Conservation (phyloP, 2,888 invertebrate species). For the Orthonevra nobilis region DNA sequence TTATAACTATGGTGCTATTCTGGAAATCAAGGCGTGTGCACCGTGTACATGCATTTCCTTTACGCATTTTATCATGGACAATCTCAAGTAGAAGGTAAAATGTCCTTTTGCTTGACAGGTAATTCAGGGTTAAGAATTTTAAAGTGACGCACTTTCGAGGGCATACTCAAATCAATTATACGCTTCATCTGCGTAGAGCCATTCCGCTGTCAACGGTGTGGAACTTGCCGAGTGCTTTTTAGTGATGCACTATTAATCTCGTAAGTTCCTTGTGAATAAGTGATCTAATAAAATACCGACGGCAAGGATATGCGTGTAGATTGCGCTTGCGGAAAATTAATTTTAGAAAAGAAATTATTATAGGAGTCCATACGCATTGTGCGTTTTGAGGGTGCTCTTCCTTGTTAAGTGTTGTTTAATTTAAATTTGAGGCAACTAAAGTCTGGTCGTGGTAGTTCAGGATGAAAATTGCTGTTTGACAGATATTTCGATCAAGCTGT, state of each 20-base stretch:
- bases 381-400: too few relatives aligned
- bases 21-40: not conserved
- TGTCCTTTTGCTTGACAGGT: not conserved
- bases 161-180: not conserved
- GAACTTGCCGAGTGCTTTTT: constrained; percentile 6
- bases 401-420: too few relatives aligned
- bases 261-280: constrained; percentile 16
- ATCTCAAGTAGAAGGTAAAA: too few relatives aligned
- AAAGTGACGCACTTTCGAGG: not conserved
- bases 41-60: constrained; percentile 12
- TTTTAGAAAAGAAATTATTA: too few relatives aligned
- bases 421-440: too few relatives aligned
- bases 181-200: constrained; percentile 7
- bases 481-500: too few relatives aligned
- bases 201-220: not conserved
- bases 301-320: not conserved
- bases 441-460: too few relatives aligned
- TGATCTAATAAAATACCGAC: constrained; percentile 1
- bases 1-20: not conserved
- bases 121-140: constrained; percentile 43
- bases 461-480: too few relatives aligned
- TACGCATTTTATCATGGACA: constrained; percentile 42
- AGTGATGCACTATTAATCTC: not conserved
- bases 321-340: too few relatives aligned
- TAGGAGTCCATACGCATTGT: too few relatives aligned